Conservation (phyloP, 2,113 vertebrate species). For the Rynchops niger region DNA sequence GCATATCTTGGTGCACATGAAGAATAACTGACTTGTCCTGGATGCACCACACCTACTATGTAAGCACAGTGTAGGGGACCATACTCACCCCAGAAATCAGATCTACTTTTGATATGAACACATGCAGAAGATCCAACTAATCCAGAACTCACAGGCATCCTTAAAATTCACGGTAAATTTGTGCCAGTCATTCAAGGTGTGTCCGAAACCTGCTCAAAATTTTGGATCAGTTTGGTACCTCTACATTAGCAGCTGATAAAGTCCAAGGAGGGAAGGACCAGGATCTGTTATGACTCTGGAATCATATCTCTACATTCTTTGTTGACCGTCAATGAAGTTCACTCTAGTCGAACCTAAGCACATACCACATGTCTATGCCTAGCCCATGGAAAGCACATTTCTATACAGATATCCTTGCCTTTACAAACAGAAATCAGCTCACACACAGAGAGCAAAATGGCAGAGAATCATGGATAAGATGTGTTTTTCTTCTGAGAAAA, state of each 20-base stretch:
- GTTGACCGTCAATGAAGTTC: accelerated
- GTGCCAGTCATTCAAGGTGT: background rate
- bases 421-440: background rate
- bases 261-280: background rate
- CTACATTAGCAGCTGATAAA: background rate
- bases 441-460: background rate
- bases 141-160: background rate
- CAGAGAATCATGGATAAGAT: background rate
- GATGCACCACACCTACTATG: background rate
- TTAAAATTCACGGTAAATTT: background rate
- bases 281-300: background rate
- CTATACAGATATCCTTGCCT: background rate
- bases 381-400: background rate
- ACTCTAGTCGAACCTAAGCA: background rate
- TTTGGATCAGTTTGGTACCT: background rate
- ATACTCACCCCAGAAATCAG: background rate
- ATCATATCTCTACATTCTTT: background rate
- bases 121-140: background rate
- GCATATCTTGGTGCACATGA: background rate
- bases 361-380: background rate
- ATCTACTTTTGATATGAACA: background rate
- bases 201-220: background rate
- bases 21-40: background rate
- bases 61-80: background rate
- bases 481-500: background rate